Evolutionary conservation across 2,888 invertebrate species (phyloP), one percentile per base, ranked within the genome.

Genomic region (Therioaphis trifolii): DNA sequence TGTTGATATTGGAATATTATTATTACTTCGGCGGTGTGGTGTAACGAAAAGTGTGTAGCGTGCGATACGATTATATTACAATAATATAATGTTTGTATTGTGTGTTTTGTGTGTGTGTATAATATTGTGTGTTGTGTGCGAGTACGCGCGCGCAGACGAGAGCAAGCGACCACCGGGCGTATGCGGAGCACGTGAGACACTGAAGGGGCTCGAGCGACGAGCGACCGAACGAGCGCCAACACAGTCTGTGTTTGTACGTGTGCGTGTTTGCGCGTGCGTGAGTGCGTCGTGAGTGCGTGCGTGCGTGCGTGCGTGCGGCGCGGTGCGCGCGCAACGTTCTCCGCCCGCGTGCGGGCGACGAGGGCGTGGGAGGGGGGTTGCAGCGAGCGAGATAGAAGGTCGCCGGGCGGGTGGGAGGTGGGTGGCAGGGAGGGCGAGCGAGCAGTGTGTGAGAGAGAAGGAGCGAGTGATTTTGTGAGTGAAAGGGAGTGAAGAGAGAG

Each of bases 121-220:
- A 11, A 15, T 14, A 46, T 35, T 15, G 11, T 24, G 49, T 27
- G 49, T 72, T 18, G 2, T 74, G n/a, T 76, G 3, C 40, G 61
- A 21, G 27, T n/a, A 58, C 18, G 46, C 24, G 46, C 21, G 24
- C 1, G 29, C 21, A 29, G 27, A 29, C 11, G 52, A 58, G 27
- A 58, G 61, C 63, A 11, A 74, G 9, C 35, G 14, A 82, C 74
- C 63, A 82, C 82, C 74, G 49, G 14, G 52, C 82, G 63, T 74
- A 82, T 49, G 82, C 72, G 49, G 74, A 74, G 61, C 82, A 82
- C 82, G 82, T 82, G 82, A 82, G 82, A 82, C 82, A 82, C 82
- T 82, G 71, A 80, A 74, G 74, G 82, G 82, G 52, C 46, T 63
- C 29, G 46, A 21, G 27, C 68, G 40, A 9, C 63, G 49, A 29